A percentile compares a stretch with the other conserved stretches of the same genome.
These are phyloP conservation scores for Perccottus glenii DNA, from an alignment of 2,113 vertebrate species.

Conservation along the genomic window DNA sequence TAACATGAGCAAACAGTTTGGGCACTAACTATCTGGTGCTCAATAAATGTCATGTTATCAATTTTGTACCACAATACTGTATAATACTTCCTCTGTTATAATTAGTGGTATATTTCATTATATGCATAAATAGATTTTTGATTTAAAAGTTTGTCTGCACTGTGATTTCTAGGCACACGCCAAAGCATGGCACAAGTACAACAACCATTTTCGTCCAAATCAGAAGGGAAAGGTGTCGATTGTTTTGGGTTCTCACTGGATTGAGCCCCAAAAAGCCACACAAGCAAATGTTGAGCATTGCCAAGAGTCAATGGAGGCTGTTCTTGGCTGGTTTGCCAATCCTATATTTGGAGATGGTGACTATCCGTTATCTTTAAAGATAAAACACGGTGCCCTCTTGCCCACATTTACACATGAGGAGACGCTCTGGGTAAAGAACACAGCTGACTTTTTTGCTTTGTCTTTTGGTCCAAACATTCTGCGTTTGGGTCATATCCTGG, in stretches of 20 bases:
- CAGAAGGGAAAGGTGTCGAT: constrained; percentile 91
- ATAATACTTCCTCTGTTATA: no score
- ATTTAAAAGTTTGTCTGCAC: not conserved
- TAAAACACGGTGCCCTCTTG: constrained; percentile 65
- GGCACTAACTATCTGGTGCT: not conserved
- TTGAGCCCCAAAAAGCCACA: constrained; percentile 84
- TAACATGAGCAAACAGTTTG: constrained; percentile 1
- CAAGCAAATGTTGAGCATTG: constrained; percentile 78
- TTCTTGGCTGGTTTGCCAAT: constrained; percentile 93
- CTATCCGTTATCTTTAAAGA: constrained; percentile 86
- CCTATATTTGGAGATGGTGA: constrained; percentile 89
- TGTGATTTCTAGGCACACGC: constrained; percentile 87
- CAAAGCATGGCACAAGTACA: constrained; percentile 90
- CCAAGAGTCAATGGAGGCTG: constrained; percentile 87
- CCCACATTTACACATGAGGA: constrained; percentile 85
- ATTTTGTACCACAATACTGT: not conserved
- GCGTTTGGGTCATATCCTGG: constrained; percentile 76
- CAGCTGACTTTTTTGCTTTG: constrained; percentile 94
- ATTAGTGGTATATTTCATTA: no score
- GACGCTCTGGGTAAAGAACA: constrained; percentile 82
- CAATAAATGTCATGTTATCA: not conserved
- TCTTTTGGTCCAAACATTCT: constrained; percentile 95
- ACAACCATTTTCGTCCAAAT: constrained; percentile 79
- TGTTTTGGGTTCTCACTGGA: constrained; percentile 93
- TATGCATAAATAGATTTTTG: not conserved